Base-by-base conservation (phyloP, 2,797 vertebrate species). In the Ctenochaetus hawaiiensis region DNA sequence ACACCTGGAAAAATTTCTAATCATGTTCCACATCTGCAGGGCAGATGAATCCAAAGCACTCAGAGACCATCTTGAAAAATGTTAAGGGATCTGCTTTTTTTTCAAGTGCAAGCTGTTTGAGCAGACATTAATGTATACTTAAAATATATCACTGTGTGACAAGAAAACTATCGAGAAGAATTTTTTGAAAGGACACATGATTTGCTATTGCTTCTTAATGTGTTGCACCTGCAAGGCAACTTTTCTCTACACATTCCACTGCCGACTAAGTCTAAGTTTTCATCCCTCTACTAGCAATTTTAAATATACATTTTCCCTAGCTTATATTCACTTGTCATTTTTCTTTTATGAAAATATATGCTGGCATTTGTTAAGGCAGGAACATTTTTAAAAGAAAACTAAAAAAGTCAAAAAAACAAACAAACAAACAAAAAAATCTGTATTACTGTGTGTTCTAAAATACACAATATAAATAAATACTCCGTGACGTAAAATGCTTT, bases 1-100 rank as follows among this genome's bases (percentile, higher is more conserved):
- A 22, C 37, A 72, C 52, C 37, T 63, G 59, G 53, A 34, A 59
- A 3, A 12, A 5, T 14, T 34, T 37, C 22, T 34, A 22, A 45
- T 47, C 22, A 12, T n/a, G 56, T 23, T 80, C 41, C 73, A 83
- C 89, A 92, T 92, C 87, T 92, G 89, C 54, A 71, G 23, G 45
- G 68, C 90, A 93, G 87, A 90, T 87, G 82, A 83, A 78, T 59
- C 76, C 49, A 53, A 70, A 47, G 58, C 75, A 64, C 66, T 20
- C 17, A 34, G 17, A 20, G 14, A 68, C 48, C 74, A 84, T 67
- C 68, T 76, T 80, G 59, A 82, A 75, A 81, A 59, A 72, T 75
- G 26, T 34, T 57, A 78, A 76, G 30, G 65, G 56, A 84, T 60
- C 57, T 34, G 39, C 18, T 51, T 41, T 57, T 75, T 81, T 79